Evolutionary conservation across 1,140 invertebrate genomes (phyloP).

Genomic region (Campoletis sonorensis): DNA sequence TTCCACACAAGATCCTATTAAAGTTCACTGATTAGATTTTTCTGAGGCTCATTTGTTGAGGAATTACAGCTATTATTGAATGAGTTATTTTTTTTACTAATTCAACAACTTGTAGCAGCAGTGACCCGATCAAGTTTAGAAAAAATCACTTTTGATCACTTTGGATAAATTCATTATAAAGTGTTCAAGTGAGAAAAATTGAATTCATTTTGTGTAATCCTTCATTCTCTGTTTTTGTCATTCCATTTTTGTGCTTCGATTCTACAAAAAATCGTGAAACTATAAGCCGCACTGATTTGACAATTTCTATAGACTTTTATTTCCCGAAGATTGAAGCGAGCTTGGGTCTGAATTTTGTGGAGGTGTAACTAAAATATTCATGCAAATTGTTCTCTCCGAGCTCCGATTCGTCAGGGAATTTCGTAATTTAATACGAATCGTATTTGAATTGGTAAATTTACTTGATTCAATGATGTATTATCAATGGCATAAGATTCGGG

Average conservation of each 20-base stretch:
- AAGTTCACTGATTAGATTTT: too few relatives aligned
- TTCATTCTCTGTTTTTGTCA: neutral
- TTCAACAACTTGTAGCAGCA: too few relatives aligned
- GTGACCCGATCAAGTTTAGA: too few relatives aligned
- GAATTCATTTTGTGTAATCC: neutral
- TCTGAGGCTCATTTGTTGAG: too few relatives aligned
- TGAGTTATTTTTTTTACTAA: too few relatives aligned
- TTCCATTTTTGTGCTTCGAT: neutral
- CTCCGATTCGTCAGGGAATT: conserved; percentile 54
- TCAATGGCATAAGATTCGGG: neutral
- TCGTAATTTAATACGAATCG: conserved; percentile 49
- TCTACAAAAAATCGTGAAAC: conserved; percentile 9
- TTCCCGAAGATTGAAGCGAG: neutral
- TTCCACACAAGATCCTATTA: too few relatives aligned
- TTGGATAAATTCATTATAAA: too few relatives aligned
- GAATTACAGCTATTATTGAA: too few relatives aligned
- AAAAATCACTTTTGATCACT: too few relatives aligned
- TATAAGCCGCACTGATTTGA: neutral
- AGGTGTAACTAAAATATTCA: conserved; percentile 29
- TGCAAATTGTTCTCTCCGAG: conserved; percentile 5
- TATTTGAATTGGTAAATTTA: conserved; percentile 7
- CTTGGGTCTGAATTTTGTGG: neutral
- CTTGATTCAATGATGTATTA: neutral
- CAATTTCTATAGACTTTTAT: neutral
- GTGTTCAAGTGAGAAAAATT: too few relatives aligned